These are phyloP conservation scores for Dissostichus mawsoni DNA, from an alignment of 2,113 vertebrate species.

Conservation along the genomic window DNA sequence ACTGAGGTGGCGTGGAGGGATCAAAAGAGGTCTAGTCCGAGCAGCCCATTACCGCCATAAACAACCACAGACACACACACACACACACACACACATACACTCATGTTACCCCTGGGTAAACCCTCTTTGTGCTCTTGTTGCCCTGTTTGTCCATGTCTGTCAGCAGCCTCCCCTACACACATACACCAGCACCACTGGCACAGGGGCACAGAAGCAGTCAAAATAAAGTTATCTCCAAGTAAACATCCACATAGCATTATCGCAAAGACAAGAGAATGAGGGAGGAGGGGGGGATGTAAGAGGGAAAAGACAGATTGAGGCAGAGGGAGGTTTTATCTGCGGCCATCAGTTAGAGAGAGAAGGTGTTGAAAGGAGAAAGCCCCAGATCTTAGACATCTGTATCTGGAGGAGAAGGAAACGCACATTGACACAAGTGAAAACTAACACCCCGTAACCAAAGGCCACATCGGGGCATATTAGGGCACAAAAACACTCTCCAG, in stretches of 20 bases:
- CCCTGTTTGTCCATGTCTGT: slow-evolving; percentile 65
- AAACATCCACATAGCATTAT: slow-evolving; percentile 63
- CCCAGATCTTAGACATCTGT: slow-evolving; percentile 56
- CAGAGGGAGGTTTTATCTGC: slow-evolving; percentile 56
- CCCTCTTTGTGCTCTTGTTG: slow-evolving; percentile 38
- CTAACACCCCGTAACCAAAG: slow-evolving; percentile 42
- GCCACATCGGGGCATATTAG: not conserved
- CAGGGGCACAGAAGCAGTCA: slow-evolving; percentile 62
- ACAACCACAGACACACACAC: slow-evolving; percentile 36
- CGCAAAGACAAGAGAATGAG: slow-evolving; percentile 7
- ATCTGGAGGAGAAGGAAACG: slow-evolving; percentile 64
- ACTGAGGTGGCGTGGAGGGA: slow-evolving; percentile 60
- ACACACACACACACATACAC: slow-evolving; percentile 3
- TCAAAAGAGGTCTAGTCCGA: slow-evolving; percentile 63
- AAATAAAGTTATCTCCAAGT: slow-evolving; percentile 70
- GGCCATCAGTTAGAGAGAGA: slow-evolving; percentile 52
- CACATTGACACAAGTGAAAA: slow-evolving; percentile 60
- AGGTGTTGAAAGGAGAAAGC: slow-evolving; percentile 76
- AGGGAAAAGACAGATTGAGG: slow-evolving; percentile 9
- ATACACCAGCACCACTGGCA: slow-evolving; percentile 27
- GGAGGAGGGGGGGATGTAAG: slow-evolving; percentile 25
- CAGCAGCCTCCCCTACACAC: slow-evolving; percentile 51
- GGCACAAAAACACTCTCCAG: not conserved
- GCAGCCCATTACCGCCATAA: slow-evolving; percentile 57
- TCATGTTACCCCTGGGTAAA: slow-evolving; percentile 17